These are phyloP conservation scores for Ditylenchus dipsaci DNA, from an alignment of 1,140 invertebrate genomes.

Conservation along the genomic window DNA sequence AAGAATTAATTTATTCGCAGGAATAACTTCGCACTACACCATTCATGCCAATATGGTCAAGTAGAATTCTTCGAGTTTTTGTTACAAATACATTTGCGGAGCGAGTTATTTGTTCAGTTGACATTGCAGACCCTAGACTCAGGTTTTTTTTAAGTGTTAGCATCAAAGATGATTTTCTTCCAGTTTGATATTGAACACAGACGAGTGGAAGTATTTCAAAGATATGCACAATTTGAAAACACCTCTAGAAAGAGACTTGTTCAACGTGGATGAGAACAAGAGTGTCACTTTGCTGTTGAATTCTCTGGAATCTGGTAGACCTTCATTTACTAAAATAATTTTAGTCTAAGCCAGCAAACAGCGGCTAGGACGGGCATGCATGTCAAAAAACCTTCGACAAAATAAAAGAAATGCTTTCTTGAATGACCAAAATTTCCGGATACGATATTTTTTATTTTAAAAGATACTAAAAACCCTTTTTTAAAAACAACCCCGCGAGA, in stretches of 20 bases:
- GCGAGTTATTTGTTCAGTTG: conserved; percentile 30
- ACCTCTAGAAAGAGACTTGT: conserved; percentile 31
- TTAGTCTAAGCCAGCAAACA: no score
- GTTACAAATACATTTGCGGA: conserved; percentile 42
- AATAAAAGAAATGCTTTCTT: no score
- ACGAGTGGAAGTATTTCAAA: conserved; percentile 42
- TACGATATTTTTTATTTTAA: no score
- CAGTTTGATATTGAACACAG: conserved; percentile 29
- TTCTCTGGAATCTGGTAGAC: conserved; percentile 27
- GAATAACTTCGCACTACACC: conserved; percentile 23
- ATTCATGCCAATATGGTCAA: conserved; percentile 27
- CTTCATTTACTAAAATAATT: no score
- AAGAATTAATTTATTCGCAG: not conserved
- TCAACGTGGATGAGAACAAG: conserved; percentile 20
- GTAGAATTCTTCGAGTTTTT: conserved; percentile 31
- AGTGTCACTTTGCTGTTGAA: conserved; percentile 21
- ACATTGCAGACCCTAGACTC: conserved; percentile 32
- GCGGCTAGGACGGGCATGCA: no score
- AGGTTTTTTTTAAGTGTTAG: not conserved
- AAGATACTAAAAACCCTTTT: no score
- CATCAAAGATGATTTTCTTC: not conserved
- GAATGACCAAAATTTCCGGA: no score
- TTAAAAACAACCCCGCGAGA: no score
- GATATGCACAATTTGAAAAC: conserved; percentile 25
- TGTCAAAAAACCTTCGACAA: no score